A percentile compares a stretch with the other conserved stretches of the same genome.
phyloP scores from a whole-genome alignment of 37 sponge, comb jelly and placozoan species.

The Oopsacas minuta region DNA sequence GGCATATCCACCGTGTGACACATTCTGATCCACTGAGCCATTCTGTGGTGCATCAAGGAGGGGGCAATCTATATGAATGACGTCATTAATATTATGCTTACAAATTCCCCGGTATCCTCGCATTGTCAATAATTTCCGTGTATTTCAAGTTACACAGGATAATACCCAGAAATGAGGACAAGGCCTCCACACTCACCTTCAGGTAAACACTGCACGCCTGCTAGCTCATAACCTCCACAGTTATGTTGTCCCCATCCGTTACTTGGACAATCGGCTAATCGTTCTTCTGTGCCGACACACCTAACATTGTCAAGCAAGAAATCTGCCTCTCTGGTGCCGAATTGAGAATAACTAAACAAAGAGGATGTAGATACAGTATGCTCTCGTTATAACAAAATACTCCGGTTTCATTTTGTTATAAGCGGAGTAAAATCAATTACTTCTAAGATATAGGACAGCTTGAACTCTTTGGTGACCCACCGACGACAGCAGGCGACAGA shows the following conservation, averaged over 20 bases:
- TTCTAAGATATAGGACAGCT: no score
- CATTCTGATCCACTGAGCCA: neutral
- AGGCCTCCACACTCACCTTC: neutral
- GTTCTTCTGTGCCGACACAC: slow-evolving; percentile 35
- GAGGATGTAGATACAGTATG: slow-evolving; percentile 22
- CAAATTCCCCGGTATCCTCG: no score
- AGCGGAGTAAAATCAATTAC: no score
- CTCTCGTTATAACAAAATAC: no score
- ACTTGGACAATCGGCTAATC: slow-evolving; percentile 25
- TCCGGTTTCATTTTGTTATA: no score
- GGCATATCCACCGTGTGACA: neutral
- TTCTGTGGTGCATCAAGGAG: neutral
- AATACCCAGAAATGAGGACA: no score
- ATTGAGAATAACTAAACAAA: neutral
- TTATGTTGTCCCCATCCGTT: slow-evolving; percentile 34
- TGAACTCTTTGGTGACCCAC: no score
- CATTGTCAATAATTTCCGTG: no score
- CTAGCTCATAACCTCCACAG: slow-evolving; percentile 29
- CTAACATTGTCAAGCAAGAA: slow-evolving; percentile 43
- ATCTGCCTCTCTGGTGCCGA: slow-evolving; percentile 38
- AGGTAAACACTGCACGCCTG: slow-evolving; percentile 34
- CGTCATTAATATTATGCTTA: no score
- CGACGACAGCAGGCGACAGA: no score
- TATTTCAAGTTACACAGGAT: no score
- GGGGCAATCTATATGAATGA: neutral